Percentiles rank a stretch among this genome's conserved stretches.
Conservation (phyloP, 2,797 vertebrate genomes). For the Tangara arthus region DNA sequence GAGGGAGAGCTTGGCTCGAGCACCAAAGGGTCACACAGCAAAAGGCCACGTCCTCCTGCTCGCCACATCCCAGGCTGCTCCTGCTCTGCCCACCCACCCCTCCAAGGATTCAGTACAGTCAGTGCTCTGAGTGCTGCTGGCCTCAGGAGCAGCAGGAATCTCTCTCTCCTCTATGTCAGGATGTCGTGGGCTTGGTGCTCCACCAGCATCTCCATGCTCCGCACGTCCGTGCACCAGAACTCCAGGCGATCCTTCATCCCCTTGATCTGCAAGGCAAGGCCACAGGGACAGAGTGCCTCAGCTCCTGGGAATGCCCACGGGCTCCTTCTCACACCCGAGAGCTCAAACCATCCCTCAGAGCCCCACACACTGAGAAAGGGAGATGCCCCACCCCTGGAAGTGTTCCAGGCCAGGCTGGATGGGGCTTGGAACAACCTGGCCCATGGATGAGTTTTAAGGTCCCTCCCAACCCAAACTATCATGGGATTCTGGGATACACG, state of each 20-base stretch:
- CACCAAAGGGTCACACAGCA: constrained; percentile 55
- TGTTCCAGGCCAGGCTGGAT: rapidly evolving
- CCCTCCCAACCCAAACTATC: background rate
- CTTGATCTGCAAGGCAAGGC: constrained; percentile 83
- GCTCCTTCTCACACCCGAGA: rapidly evolving
- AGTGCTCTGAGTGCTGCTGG: background rate
- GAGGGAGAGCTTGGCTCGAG: constrained; percentile 33
- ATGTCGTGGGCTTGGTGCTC: constrained; percentile 97
- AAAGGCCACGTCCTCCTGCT: constrained; percentile 38
- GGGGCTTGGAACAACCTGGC: background rate
- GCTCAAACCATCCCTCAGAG: background rate
- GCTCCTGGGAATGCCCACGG: rapidly evolving
- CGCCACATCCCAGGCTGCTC: background rate
- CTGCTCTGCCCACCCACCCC: constrained; percentile 15
- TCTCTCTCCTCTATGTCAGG: constrained; percentile 80
- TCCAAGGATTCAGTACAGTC: constrained; percentile 18
- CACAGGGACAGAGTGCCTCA: background rate
- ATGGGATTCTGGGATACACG: background rate
- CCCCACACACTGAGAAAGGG: background rate
- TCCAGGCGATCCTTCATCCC: constrained; percentile 98
- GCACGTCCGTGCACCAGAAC: constrained; percentile 93
- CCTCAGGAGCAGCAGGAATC: background rate
- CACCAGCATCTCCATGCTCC: constrained; percentile 96
- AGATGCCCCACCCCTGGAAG: background rate
- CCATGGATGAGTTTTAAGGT: background rate